Percentiles rank a stretch among this genome's conserved stretches.
Evolutionary conservation across 2,113 vertebrate genomes (phyloP).

Genomic region (Numenius arquata): DNA sequence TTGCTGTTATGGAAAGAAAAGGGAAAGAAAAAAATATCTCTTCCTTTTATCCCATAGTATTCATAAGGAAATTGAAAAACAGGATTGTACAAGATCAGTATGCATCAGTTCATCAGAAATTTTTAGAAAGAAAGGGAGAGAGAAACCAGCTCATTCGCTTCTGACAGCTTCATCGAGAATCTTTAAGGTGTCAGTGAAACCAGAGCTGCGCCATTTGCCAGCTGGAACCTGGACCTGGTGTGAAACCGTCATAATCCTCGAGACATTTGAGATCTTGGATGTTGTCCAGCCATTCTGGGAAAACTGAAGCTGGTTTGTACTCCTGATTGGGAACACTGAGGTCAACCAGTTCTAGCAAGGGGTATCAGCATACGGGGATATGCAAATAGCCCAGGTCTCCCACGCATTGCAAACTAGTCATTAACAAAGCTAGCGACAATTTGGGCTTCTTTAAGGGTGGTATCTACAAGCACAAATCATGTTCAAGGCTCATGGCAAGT

Average conservation of each 20-base stretch:
- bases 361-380: fast-evolving
- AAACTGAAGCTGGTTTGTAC: not conserved
- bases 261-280: not conserved
- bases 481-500: not conserved
- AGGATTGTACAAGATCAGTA: not conserved
- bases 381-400: not conserved
- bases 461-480: not conserved
- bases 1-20: not conserved
- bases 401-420: not conserved
- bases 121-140: not conserved
- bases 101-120: not conserved
- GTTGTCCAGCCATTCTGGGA: too few relatives aligned
- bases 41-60: not conserved
- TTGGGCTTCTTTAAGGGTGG: not conserved
- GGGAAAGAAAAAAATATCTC: not conserved
- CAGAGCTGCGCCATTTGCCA: not conserved
- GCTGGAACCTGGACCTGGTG: not conserved
- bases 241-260: fast-evolving
- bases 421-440: not conserved
- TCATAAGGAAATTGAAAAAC: not conserved
- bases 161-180: not conserved
- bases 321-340: fast-evolving
- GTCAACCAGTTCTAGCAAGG: not conserved
- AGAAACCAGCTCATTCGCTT: not conserved
- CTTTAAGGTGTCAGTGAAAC: not conserved